phyloP scores from a whole-genome alignment of 2,797 vertebrate species.

The Takifugu ocellatus region DNA sequence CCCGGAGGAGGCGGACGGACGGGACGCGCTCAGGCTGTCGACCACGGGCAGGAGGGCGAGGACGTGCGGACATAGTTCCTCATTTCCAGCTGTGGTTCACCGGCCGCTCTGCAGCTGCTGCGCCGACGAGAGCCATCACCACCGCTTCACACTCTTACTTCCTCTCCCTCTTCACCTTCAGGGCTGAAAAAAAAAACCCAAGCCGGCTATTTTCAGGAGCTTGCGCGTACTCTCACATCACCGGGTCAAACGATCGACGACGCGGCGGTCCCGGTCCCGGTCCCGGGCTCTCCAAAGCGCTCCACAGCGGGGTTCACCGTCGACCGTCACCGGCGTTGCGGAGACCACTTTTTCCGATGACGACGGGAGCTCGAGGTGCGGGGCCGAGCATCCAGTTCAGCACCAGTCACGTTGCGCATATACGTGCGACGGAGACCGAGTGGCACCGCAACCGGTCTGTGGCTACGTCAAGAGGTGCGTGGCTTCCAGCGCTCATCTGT shows the following conservation, averaged over 20 bases:
- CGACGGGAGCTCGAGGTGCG: conserved; percentile 42
- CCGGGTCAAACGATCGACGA: conserved; percentile 47
- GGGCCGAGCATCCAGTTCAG: conserved; percentile 45
- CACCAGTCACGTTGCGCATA: conserved; percentile 86
- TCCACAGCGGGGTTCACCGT: conserved; percentile 17
- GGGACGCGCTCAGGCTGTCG: conserved; percentile 53
- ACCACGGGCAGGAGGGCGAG: conserved; percentile 43
- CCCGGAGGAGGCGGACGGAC: conserved; percentile 52
- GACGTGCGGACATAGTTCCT: conserved; percentile 66
- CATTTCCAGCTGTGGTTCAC: conserved; percentile 72
- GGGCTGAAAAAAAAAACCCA: conserved; percentile 7
- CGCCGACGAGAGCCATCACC: conserved; percentile 31
- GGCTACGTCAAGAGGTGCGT: conserved; percentile 86
- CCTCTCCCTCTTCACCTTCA: conserved; percentile 4
- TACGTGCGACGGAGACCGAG: conserved; percentile 82
- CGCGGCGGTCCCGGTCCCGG: conserved; percentile 42
- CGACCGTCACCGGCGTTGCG: conserved; percentile 10
- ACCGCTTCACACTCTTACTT: background rate
- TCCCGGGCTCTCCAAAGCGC: conserved; percentile 16
- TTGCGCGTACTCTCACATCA: conserved; percentile 47
- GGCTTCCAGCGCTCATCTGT: conserved; percentile 79
- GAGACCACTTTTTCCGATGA: conserved; percentile 17
- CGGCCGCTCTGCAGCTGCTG: conserved; percentile 33
- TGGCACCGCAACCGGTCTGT: conserved; percentile 80
- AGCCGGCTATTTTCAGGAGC: conserved; percentile 10